These are phyloP conservation scores for Fringilla coelebs DNA, from an alignment of 2,797 vertebrate genomes.

Conservation along the genomic window DNA sequence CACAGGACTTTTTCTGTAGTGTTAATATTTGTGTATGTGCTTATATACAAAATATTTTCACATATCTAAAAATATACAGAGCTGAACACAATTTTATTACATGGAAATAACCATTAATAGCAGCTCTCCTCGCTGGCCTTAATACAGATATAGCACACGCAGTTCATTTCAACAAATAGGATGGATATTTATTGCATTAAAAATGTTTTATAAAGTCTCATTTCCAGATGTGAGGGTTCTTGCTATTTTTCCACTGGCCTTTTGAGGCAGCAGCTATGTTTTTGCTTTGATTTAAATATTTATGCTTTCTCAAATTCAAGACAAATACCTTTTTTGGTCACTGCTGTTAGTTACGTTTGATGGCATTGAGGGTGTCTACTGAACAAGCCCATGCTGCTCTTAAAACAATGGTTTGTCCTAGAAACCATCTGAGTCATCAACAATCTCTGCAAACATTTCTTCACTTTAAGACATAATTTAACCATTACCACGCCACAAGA, in stretches of 20 bases:
- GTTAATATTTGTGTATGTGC: background rate
- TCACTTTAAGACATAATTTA: conserved; percentile 1
- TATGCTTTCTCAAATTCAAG: conserved; percentile 27
- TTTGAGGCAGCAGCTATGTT: background rate
- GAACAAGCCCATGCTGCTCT: conserved; percentile 15
- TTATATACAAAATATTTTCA: background rate
- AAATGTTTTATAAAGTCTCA: background rate
- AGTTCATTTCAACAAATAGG: background rate
- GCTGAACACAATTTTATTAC: background rate
- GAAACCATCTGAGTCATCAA: background rate
- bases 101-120: background rate
- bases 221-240: background rate
- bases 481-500: background rate
- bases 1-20: background rate
- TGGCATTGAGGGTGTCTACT: background rate
- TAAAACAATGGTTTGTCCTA: conserved; percentile 21
- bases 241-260: background rate
- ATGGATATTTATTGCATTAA: background rate
- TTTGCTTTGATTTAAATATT: conserved; percentile 35
- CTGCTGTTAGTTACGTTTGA: background rate
- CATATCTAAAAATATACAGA: background rate
- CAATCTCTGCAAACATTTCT: background rate
- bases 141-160: background rate
- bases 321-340: conserved; percentile 28
- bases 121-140: background rate